Conservation (phyloP, 2,113 vertebrate species). For the Oreochromis niloticus region DNA sequence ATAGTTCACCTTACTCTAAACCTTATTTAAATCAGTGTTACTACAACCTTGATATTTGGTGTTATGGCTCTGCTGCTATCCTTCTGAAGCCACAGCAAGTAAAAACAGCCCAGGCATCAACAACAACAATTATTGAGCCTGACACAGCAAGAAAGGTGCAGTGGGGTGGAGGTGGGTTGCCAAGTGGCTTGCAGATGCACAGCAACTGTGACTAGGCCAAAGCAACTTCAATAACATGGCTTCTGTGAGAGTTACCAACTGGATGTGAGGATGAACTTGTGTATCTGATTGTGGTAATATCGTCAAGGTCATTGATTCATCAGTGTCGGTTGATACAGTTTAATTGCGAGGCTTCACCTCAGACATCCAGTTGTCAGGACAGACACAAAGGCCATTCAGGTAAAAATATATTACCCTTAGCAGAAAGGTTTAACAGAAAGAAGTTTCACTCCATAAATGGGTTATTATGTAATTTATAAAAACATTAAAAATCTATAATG, state of each 20-base stretch:
- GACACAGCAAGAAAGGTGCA: not conserved
- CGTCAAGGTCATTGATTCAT: not conserved
- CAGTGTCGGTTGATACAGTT: not conserved
- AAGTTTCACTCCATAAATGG: not conserved
- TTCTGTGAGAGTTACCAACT: not conserved
- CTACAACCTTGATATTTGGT: not conserved
- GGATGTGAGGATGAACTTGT: not conserved
- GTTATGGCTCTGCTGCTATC: not conserved
- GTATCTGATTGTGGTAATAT: not conserved
- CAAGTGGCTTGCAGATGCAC: not conserved
- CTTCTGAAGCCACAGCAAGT: not conserved
- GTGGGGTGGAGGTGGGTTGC: not conserved
- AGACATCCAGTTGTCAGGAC: not conserved
- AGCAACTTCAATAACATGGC: not conserved
- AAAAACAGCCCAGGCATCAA: not conserved
- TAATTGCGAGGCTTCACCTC: not conserved
- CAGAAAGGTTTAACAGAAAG: not conserved
- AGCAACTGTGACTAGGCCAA: not conserved
- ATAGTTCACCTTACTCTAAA: not conserved
- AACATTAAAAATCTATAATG: not conserved
- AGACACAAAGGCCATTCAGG: not conserved
- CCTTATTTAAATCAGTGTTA: not conserved
- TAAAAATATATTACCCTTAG: not conserved
- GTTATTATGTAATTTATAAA: not conserved
- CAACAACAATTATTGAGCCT: not conserved